phyloP scores from a whole-genome alignment of 2,797 vertebrate genomes.

The Gouania willdenowi region DNA sequence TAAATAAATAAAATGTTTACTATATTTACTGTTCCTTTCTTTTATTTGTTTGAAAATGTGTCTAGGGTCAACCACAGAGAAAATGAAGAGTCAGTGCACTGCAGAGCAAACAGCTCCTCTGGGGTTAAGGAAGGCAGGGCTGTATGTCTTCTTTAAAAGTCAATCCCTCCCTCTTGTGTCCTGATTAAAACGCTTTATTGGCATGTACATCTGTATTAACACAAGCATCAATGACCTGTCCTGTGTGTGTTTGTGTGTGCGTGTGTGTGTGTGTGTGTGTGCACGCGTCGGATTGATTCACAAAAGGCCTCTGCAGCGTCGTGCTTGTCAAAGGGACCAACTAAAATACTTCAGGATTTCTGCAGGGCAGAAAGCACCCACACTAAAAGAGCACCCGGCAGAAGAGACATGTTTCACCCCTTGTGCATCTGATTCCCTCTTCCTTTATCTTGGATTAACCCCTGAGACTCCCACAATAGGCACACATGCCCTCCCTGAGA shows the following conservation, averaged over 20 bases:
- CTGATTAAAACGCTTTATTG: slow-evolving; percentile 79
- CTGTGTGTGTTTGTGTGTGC: slow-evolving; percentile 12
- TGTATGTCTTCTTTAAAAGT: slow-evolving; percentile 71
- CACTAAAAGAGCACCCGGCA: slow-evolving; percentile 20
- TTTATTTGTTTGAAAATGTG: no score
- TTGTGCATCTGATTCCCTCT: slow-evolving; percentile 41
- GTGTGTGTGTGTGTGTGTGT: slow-evolving; percentile 22
- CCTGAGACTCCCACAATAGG: slow-evolving; percentile 81
- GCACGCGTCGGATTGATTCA: slow-evolving; percentile 65
- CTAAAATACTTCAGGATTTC: slow-evolving; percentile 29
- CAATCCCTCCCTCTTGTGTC: slow-evolving; percentile 72
- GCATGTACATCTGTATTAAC: slow-evolving; percentile 78
- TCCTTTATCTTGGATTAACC: slow-evolving; percentile 78
- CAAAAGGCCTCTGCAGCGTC: slow-evolving; percentile 71
- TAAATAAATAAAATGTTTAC: slow-evolving; percentile 2
- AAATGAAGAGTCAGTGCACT: slow-evolving; percentile 21
- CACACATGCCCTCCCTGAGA: slow-evolving; percentile 77
- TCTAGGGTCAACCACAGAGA: slow-evolving; percentile 16
- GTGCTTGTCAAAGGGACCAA: slow-evolving; percentile 62
- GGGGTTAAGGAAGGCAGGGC: slow-evolving; percentile 38
- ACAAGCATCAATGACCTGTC: slow-evolving; percentile 44
- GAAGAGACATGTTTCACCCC: slow-evolving; percentile 25
- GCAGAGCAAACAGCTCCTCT: slow-evolving; percentile 32
- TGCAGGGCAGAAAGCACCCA: slow-evolving; percentile 37
- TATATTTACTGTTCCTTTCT: not conserved